phyloP scores from a whole-genome alignment of 1,140 invertebrate genomes.

The Lysiphlebus fabarum region DNA sequence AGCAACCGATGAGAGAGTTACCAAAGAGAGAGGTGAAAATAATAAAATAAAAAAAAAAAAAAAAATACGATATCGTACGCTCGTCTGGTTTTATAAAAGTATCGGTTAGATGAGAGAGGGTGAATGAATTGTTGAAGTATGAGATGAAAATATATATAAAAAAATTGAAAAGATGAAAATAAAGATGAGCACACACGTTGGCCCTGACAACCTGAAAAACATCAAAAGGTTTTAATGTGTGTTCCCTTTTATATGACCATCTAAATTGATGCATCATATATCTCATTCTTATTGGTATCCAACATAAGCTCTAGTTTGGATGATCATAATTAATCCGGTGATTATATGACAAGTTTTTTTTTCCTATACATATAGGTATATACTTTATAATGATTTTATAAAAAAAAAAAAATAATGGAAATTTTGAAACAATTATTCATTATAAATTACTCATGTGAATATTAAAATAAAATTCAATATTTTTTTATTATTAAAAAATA shows the following conservation, averaged over 20 bases:
- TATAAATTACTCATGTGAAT: no score
- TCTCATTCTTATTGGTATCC: background rate
- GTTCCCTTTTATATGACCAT: slow-evolving; percentile 7
- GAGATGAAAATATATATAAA: no score
- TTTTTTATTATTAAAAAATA: no score
- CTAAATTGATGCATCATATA: slow-evolving; percentile 14
- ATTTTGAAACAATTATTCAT: no score
- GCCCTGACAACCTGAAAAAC: slow-evolving; percentile 9
- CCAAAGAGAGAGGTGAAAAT: background rate
- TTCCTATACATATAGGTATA: no score
- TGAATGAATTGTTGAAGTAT: no score
- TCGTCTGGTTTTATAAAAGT: slow-evolving; percentile 4
- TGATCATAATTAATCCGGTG: slow-evolving; percentile 11
- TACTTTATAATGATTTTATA: no score
- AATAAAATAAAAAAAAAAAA: no score
- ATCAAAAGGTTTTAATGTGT: slow-evolving; percentile 18
- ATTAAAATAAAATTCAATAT: no score
- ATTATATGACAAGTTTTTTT: slow-evolving; percentile 4
- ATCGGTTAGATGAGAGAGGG: background rate
- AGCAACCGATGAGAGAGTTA: slow-evolving; percentile 11
- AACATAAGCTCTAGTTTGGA: slow-evolving; percentile 1
- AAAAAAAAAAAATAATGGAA: no score
- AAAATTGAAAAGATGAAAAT: background rate
- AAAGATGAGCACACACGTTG: background rate
- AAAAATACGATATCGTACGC: background rate